Evolutionary conservation across 2,113 vertebrate genomes (phyloP).

Genomic region (Uria lomvia): DNA sequence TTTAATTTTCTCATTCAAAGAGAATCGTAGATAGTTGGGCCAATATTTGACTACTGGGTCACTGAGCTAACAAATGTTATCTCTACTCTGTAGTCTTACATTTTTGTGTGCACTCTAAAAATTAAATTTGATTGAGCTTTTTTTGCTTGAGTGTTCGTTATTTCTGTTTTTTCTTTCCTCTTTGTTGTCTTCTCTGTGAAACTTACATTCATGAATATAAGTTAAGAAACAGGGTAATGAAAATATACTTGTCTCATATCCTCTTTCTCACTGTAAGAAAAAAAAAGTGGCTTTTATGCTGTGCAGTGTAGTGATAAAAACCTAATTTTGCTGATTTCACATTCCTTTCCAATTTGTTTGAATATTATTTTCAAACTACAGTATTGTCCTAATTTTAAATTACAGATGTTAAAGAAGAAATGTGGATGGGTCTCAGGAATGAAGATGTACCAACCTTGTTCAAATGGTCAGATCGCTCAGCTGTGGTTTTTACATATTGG

Average conservation of each 20-base stretch:
- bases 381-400: neutral
- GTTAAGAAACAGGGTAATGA: neutral
- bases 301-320: neutral
- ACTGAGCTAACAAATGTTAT: neutral
- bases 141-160: neutral
- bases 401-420: constrained; percentile 71
- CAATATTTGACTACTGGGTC: neutral
- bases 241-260: neutral
- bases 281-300: neutral
- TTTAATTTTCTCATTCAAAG: neutral
- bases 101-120: neutral
- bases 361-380: neutral
- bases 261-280: neutral
- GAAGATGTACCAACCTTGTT: constrained; percentile 71
- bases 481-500: constrained; percentile 88
- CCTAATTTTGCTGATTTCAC: neutral
- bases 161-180: neutral
- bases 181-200: neutral
- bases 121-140: neutral
- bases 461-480: constrained; percentile 80
- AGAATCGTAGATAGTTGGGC: neutral
- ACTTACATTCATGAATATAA: neutral
- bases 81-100: neutral
- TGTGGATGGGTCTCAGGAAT: constrained; percentile 87
- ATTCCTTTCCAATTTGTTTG: neutral